Evolutionary conservation across 92 coral and sea anemone species (phyloP).

Genomic region (Parazoanthus darwini): DNA sequence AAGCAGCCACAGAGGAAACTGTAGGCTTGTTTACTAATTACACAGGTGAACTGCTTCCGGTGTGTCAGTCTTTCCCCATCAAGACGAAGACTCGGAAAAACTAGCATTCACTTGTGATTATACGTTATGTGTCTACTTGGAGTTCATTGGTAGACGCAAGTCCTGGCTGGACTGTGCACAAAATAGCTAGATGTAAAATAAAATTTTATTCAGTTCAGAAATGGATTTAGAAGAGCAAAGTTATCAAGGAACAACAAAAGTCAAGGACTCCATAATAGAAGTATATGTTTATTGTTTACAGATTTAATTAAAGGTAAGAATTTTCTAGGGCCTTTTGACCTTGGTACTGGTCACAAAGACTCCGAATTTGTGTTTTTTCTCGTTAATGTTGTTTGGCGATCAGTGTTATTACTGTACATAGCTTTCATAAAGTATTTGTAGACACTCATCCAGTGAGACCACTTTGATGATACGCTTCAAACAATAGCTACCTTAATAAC

Average conservation of each 20-base stretch:
- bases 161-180: neutral
- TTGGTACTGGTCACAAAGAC: too few species aligned
- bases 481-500: too few species aligned
- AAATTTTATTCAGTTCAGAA: neutral
- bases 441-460: too few species aligned
- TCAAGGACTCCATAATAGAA: neutral
- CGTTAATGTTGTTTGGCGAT: too few species aligned
- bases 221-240: neutral
- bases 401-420: too few species aligned
- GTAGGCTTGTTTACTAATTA: neutral
- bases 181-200: neutral
- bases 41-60: neutral
- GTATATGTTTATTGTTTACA: too few species aligned
- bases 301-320: too few species aligned
- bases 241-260: neutral
- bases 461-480: too few species aligned
- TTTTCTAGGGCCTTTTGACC: too few species aligned
- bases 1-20: neutral
- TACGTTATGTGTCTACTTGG: neutral
- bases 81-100: neutral
- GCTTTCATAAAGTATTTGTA: too few species aligned
- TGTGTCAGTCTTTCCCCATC: conserved; percentile 1
- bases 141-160: neutral
- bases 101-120: neutral
- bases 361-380: too few species aligned